A percentile compares a stretch with the other conserved stretches of the same genome.
phyloP scores from a whole-genome alignment of 2,888 invertebrate genomes.

The Rhamnusium bicolor region DNA sequence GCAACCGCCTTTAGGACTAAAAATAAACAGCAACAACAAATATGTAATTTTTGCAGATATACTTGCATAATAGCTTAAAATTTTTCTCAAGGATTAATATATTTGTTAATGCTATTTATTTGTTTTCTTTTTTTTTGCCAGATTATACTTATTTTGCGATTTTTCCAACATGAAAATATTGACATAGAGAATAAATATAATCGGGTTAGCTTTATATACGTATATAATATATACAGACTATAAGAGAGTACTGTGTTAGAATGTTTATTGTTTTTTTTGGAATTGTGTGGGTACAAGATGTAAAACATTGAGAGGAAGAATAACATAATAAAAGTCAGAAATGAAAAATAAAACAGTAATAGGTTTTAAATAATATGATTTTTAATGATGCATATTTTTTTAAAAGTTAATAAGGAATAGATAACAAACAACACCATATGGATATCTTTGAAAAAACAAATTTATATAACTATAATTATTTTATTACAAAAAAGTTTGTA shows the following conservation, averaged over 20 bases:
- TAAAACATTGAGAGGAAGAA: conserved; percentile 4
- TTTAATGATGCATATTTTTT: neutral
- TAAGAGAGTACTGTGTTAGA: neutral
- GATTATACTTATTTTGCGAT: neutral
- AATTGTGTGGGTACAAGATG: neutral
- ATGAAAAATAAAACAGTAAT: neutral
- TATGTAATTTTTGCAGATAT: neutral
- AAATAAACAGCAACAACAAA: neutral
- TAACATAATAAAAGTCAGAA: neutral
- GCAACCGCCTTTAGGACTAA: neutral
- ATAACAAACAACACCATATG: neutral
- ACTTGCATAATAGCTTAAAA: neutral
- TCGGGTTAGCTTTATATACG: neutral
- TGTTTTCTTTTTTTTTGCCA: neutral
- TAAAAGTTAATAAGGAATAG: neutral
- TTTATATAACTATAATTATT: no score
- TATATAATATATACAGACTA: no score
- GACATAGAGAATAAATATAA: neutral
- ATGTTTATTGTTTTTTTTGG: neutral
- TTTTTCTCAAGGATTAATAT: no score
- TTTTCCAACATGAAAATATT: neutral
- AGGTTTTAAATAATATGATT: neutral
- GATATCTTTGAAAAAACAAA: neutral
- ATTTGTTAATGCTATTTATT: neutral
- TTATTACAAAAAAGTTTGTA: no score